phyloP scores from a whole-genome alignment of 2,113 vertebrate genomes.

The Bolborhynchus lineola region DNA sequence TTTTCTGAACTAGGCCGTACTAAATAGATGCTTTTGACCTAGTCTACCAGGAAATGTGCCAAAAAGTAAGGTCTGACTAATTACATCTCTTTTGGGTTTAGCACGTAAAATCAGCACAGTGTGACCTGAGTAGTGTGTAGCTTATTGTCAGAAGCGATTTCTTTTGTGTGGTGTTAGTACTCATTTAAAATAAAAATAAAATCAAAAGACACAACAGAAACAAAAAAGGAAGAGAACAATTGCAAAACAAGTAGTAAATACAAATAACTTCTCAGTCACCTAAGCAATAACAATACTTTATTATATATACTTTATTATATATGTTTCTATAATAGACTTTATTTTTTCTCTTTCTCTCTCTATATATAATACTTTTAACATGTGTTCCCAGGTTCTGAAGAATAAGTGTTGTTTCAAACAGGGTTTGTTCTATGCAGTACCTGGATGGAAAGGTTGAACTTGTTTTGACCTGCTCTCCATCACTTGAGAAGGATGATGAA shows the following conservation, averaged over 20 bases:
- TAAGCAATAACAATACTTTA: neutral
- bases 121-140: neutral
- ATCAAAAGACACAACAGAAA: neutral
- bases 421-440: neutral
- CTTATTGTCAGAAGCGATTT: neutral
- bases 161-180: neutral
- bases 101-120: conserved; percentile 33
- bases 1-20: neutral
- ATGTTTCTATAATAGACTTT: too few relatives aligned
- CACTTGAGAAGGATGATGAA: neutral
- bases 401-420: neutral
- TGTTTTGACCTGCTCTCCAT: neutral
- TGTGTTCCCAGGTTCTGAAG: neutral
- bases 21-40: conserved; percentile 37
- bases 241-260: neutral
- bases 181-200: neutral
- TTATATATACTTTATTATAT: too few relatives aligned
- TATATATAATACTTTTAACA: neutral
- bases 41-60: conserved; percentile 11
- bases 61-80: conserved; percentile 49
- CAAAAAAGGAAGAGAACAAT: neutral
- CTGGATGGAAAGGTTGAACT: neutral
- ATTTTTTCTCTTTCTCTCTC: too few relatives aligned
- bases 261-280: neutral
- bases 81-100: conserved; percentile 40